Evolutionary conservation across 2,113 vertebrate species (phyloP).

Genomic region (Stigmatopora argus): DNA sequence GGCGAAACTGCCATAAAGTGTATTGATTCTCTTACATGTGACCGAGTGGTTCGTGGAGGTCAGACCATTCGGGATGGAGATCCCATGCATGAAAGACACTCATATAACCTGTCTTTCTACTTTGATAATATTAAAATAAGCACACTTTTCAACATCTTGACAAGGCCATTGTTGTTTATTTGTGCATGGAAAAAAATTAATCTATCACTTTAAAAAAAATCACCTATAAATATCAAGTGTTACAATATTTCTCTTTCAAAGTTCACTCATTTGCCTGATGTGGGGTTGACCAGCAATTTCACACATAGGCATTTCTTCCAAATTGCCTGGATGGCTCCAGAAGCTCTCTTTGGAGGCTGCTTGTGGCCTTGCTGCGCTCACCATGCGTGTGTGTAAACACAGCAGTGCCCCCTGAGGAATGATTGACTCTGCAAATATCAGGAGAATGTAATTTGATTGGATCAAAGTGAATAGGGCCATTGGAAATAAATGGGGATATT

Average conservation of each 20-base stretch:
- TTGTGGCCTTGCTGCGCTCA: constrained; percentile 64
- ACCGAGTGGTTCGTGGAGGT: constrained; percentile 33
- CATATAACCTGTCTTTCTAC: neutral
- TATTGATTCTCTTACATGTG: constrained; percentile 34
- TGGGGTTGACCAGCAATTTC: constrained; percentile 14
- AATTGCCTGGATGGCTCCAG: constrained; percentile 50
- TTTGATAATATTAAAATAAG: constrained; percentile 2
- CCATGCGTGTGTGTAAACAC: constrained; percentile 70
- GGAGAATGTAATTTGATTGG: neutral
- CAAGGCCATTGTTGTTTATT: neutral
- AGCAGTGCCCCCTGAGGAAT: constrained; percentile 71
- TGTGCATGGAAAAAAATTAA: constrained; percentile 27
- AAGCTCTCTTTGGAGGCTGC: constrained; percentile 38
- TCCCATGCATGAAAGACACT: constrained; percentile 4
- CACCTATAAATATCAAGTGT: neutral
- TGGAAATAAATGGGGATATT: no score
- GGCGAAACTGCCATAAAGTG: constrained; percentile 38
- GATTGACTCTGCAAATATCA: constrained; percentile 55
- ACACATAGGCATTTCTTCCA: constrained; percentile 73
- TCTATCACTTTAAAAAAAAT: neutral
- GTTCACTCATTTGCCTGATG: neutral
- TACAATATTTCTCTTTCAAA: neutral
- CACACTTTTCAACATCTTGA: neutral
- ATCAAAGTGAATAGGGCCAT: no score
- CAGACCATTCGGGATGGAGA: constrained; percentile 9